These are phyloP conservation scores for Agrotis puta DNA, from an alignment of 2,888 invertebrate species.

Conservation along the genomic window DNA sequence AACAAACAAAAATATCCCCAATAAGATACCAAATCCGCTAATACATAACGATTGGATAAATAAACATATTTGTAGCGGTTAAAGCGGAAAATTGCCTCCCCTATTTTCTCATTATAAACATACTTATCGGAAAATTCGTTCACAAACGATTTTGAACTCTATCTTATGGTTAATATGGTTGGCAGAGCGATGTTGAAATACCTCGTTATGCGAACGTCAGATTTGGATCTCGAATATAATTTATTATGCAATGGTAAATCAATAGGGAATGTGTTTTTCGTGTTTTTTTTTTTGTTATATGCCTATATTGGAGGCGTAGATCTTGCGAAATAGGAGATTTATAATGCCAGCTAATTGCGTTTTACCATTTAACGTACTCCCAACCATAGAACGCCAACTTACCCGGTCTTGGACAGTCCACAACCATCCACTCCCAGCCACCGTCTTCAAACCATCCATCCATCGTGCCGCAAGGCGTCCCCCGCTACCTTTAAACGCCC, in stretches of 20 bases:
- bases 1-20: conserved; percentile 33
- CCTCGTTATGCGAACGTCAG: conserved; percentile 32
- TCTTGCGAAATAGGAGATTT: too few species aligned
- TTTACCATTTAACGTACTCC: too few species aligned
- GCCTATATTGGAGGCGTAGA: neutral
- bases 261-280: conserved; percentile 11
- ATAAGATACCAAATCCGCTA: conserved; percentile 47
- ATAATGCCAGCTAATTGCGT: too few species aligned
- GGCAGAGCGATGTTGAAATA: neutral
- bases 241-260: conserved; percentile 48
- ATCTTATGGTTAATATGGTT: conserved; percentile 2
- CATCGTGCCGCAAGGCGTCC: too few species aligned
- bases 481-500: too few species aligned
- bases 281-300: conserved; percentile 13
- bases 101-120: conserved; percentile 52
- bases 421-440: too few species aligned
- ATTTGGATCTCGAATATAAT: conserved; percentile 40
- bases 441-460: too few species aligned
- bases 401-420: too few species aligned
- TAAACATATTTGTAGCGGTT: conserved; percentile 56
- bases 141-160: conserved; percentile 30
- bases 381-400: too few species aligned
- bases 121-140: conserved; percentile 25
- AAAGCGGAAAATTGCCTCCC: conserved; percentile 60
- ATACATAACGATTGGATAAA: conserved; percentile 51